Base-by-base conservation (phyloP, 2,797 vertebrate species). In the Anniella stebbinsi region DNA sequence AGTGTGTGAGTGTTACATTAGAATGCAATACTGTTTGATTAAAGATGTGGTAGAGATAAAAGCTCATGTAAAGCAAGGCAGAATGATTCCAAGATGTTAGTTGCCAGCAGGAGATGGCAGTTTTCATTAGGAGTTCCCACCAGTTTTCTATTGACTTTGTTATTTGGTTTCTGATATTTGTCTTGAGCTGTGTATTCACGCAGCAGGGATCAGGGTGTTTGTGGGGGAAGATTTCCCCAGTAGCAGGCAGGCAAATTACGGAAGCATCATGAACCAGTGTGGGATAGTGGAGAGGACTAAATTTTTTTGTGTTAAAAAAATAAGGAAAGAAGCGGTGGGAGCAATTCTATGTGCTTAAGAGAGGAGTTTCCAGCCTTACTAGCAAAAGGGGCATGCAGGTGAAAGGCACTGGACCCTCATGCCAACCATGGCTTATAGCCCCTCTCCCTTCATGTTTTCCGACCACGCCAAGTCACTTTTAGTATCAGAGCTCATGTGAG, bases 51-150 rank as follows among this genome's bases (percentile, higher is more conserved):
- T n/a, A 38, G 41, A 45, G 57, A 70, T 80, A 69, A 69, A 87
- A 80, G 45, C 48, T 41, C 45, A 54, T 69, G 54, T 45, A 45
- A 89, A 36, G 4, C 17, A 41, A 33, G 28, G 36, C 8, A 9
- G 23, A 18, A 18, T 33, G 17, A 80, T 80, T 60, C 51, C 17
- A 78, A 15, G 38, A 63, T 87, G 86, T 60, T 57, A 66, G 36
- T 82, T 82, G 87, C 54, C 54, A 82, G 87, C 80, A 63, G 87
- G 83, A 89, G 75, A 60, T 86, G 66, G 66, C 83, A 90, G 38
- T 75, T 87, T 90, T 87, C 69, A 82, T 25, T 91, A 89, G 36
- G 75, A 63, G 3, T 36, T 36, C 38, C 69, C 90, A 28, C 28
- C 10, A 60, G 0, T 0, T 83, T 89, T 93, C 80, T 88, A 48